These are phyloP conservation scores for Ditylenchus dipsaci DNA, from an alignment of 1,140 invertebrate species.

Conservation along the genomic window DNA sequence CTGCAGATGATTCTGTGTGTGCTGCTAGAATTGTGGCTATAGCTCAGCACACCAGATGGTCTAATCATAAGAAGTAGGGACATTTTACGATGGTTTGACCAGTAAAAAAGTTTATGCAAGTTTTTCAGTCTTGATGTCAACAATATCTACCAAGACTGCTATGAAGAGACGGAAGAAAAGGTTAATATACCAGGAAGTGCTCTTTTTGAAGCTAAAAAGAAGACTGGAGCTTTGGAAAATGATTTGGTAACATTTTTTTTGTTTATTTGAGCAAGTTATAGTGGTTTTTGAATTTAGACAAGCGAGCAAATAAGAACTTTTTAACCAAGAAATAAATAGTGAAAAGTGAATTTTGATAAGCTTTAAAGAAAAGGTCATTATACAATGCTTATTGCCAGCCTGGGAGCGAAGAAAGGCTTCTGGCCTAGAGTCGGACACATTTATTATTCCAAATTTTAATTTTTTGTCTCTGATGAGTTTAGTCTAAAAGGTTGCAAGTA, in stretches of 20 bases:
- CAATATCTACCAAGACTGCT: constrained; percentile 49
- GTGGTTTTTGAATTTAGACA: not conserved
- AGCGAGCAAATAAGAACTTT: not conserved
- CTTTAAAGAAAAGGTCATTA: no score
- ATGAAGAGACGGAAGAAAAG: constrained; percentile 57
- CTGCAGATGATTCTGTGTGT: not conserved
- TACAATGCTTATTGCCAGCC: no score
- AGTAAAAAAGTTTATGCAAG: not conserved
- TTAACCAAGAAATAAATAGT: not conserved
- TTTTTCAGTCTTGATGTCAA: not conserved
- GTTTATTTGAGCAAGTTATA: not conserved
- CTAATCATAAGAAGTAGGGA: not conserved
- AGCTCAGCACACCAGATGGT: not conserved
- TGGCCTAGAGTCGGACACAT: no score
- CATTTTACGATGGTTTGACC: not conserved
- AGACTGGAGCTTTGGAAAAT: not conserved
- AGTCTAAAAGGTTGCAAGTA: no score
- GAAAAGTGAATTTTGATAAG: not conserved
- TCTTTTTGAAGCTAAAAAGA: not conserved
- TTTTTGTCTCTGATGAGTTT: no score
- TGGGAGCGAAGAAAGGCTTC: no score
- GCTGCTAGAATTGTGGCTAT: not conserved
- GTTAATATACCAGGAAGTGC: constrained; percentile 9
- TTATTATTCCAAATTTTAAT: no score
- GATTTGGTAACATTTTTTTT: not conserved